A percentile compares a stretch with the other conserved stretches of the same genome.
phyloP scores from a whole-genome alignment of 2,113 vertebrate genomes.

The Tragulus kanchil region DNA sequence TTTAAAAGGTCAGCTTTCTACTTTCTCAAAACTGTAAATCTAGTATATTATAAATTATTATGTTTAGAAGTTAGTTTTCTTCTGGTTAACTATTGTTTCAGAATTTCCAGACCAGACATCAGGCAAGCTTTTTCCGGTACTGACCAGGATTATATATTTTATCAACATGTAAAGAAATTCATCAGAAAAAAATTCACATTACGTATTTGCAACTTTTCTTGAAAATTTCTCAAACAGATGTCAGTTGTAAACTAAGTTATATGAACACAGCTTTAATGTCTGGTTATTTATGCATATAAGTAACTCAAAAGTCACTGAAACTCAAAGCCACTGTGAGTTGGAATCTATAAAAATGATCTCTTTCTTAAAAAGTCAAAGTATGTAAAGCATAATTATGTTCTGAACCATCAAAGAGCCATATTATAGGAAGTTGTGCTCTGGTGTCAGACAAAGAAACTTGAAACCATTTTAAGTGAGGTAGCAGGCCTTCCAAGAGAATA shows the following conservation, averaged over 20 bases:
- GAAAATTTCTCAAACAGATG: neutral
- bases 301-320: neutral
- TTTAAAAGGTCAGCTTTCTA: slow-evolving; percentile 1
- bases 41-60: neutral
- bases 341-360: neutral
- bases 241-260: neutral
- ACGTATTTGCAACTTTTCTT: slow-evolving; percentile 15
- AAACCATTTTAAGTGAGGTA: slow-evolving; percentile 19
- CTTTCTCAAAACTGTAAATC: slow-evolving; percentile 36
- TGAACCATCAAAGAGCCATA: neutral
- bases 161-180: slow-evolving; percentile 19
- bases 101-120: slow-evolving; percentile 44
- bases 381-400: neutral
- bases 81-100: slow-evolving; percentile 3
- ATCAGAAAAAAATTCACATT: neutral
- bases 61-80: slow-evolving; percentile 11
- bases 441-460: slow-evolving; percentile 40
- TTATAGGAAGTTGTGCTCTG: neutral
- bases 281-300: neutral
- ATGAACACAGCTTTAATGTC: slow-evolving; percentile 44
- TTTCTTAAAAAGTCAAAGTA: slow-evolving; percentile 28
- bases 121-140: slow-evolving; percentile 27
- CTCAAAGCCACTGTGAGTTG: neutral
- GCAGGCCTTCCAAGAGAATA: neutral
- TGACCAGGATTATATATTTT: neutral